Evolutionary conservation across 92 coral and sea anemone species (phyloP).

Genomic region (Diadumene lineata): DNA sequence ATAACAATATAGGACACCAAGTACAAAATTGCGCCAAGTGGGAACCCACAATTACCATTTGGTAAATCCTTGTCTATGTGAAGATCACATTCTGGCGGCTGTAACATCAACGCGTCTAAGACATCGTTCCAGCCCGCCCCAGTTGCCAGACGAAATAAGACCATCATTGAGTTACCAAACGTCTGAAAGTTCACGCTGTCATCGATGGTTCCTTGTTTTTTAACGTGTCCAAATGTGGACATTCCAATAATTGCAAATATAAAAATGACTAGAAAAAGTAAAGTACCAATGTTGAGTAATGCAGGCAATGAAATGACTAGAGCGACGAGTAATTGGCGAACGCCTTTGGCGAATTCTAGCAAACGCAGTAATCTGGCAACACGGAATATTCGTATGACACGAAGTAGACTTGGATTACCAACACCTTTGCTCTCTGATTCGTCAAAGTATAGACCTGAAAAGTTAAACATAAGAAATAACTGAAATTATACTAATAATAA

Average conservation of each 20-base stretch:
- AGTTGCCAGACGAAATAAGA: constrained; percentile 87
- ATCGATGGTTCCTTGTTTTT: constrained; percentile 82
- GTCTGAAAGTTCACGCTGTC: constrained; percentile 92
- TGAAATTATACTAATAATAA: neutral
- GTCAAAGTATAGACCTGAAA: constrained; percentile 80
- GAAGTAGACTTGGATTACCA: constrained; percentile 78
- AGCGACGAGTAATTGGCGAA: constrained; percentile 90
- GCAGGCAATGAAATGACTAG: constrained; percentile 91
- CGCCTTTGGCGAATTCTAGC: constrained; percentile 93
- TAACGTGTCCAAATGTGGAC: constrained; percentile 87
- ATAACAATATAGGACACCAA: constrained; percentile 77
- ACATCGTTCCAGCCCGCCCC: constrained; percentile 98
- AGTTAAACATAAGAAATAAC: neutral
- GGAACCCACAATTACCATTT: constrained; percentile 83
- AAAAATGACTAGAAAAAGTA: constrained; percentile 88
- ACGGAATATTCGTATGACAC: constrained; percentile 91
- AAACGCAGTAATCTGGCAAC: constrained; percentile 86
- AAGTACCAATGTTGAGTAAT: constrained; percentile 83
- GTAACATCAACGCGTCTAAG: constrained; percentile 87
- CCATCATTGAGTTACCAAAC: constrained; percentile 85
- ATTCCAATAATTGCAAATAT: constrained; percentile 95
- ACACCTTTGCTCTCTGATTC: constrained; percentile 59
- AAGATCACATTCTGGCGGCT: constrained; percentile 88
- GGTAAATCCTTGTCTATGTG: constrained; percentile 62
- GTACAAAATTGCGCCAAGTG: constrained; percentile 65